phyloP scores from a whole-genome alignment of 2,113 vertebrate species.

The Seriola aureovittata region DNA sequence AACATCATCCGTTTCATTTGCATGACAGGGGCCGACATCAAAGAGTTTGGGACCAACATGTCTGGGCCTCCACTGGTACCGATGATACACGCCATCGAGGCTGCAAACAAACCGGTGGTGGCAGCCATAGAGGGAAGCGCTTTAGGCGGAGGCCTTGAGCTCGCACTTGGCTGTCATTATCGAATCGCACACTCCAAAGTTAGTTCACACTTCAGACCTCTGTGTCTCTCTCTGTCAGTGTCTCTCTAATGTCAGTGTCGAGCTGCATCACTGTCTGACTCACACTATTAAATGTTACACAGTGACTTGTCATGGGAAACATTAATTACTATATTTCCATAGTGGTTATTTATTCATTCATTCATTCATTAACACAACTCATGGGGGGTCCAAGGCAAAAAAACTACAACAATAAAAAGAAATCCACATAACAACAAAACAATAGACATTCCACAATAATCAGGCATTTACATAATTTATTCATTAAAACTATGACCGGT shows the following conservation, averaged over 20 bases:
- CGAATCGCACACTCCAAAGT: constrained; percentile 90
- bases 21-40: constrained; percentile 90
- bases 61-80: constrained; percentile 50
- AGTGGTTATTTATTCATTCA: no score
- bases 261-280: constrained; percentile 25
- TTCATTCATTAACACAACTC: no score
- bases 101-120: constrained; percentile 88
- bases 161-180: constrained; percentile 94
- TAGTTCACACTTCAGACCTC: constrained; percentile 52
- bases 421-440: no score
- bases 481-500: not conserved
- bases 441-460: no score
- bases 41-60: constrained; percentile 67
- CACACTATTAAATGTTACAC: constrained; percentile 3
- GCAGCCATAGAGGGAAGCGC: constrained; percentile 92
- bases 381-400: no score
- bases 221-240: not conserved
- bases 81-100: constrained; percentile 87
- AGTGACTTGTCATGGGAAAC: not conserved
- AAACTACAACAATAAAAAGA: no score
- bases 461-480: no score
- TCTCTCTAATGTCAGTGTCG: not conserved
- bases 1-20: not conserved
- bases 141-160: constrained; percentile 92
- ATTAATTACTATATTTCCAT: not conserved